Conservation (phyloP, 37 sponge, comb jelly and placozoan genomes). For the Beroe ovata region DNA sequence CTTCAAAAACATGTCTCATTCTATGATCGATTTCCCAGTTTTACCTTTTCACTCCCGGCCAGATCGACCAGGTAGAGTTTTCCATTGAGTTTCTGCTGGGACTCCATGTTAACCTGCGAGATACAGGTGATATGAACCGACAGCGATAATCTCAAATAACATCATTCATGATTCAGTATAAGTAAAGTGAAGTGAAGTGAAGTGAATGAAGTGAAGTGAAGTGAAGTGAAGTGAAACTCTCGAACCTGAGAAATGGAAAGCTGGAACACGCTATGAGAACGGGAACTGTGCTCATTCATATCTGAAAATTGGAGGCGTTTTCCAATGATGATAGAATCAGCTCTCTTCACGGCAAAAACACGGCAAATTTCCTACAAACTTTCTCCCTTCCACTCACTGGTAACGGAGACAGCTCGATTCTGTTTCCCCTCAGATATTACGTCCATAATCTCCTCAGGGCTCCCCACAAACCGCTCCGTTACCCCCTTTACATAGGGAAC, state of each 20-base stretch:
- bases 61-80: slow-evolving; percentile 96
- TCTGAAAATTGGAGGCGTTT: too few relatives aligned
- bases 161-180: too few relatives aligned
- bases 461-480: slow-evolving; percentile 91
- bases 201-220: too few relatives aligned
- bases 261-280: slow-evolving; percentile 92
- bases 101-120: slow-evolving; percentile 91
- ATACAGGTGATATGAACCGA: too few relatives aligned
- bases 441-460: slow-evolving; percentile 90
- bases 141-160: too few relatives aligned
- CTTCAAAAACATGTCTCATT: too few relatives aligned
- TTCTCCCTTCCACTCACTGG: slow-evolving; percentile 75
- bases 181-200: too few relatives aligned
- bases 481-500: slow-evolving; percentile 96
- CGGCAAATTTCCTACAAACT: too few relatives aligned
- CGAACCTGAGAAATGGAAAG: slow-evolving; percentile 82
- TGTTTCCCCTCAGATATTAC: slow-evolving; percentile 87
- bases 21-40: too few relatives aligned
- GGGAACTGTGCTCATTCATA: slow-evolving; percentile 99
- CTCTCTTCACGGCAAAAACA: too few relatives aligned
- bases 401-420: slow-evolving; percentile 89
- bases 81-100: slow-evolving; percentile 84
- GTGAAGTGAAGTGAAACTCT: too few relatives aligned
- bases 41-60: slow-evolving; percentile 96
- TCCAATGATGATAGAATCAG: too few relatives aligned